These are phyloP conservation scores for Phocoena sinus DNA, from an alignment of 2,113 vertebrate species.

Conservation along the genomic window DNA sequence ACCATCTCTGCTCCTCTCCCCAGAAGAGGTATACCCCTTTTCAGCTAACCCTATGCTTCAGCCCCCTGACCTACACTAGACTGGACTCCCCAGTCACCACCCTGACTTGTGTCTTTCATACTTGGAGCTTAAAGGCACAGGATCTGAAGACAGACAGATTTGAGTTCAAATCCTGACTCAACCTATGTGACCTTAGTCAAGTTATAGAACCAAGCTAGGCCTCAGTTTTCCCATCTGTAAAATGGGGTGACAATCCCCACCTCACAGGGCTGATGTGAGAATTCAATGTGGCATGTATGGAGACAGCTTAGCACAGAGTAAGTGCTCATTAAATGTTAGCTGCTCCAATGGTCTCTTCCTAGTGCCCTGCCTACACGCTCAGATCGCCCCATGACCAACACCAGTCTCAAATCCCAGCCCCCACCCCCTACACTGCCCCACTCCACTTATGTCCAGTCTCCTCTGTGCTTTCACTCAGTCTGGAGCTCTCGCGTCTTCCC, in stretches of 20 bases:
- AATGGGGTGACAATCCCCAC: not conserved
- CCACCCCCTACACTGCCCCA: rapidly evolving
- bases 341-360: not conserved
- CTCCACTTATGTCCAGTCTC: not conserved
- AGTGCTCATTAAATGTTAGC: not conserved
- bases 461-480: not conserved
- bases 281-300: not conserved
- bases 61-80: not conserved
- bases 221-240: not conserved
- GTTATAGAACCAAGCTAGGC: not conserved
- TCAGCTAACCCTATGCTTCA: not conserved
- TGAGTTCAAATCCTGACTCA: not conserved
- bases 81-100: not conserved
- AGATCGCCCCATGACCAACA: not conserved
- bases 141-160: not conserved
- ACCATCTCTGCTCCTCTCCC: not conserved
- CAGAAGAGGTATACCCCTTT: not conserved
- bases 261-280: not conserved
- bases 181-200: not conserved
- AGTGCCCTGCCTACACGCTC: not conserved
- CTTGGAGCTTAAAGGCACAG: not conserved
- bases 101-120: not conserved
- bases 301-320: not conserved
- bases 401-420: rapidly evolving
- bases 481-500: rapidly evolving